Percentiles rank a stretch among this genome's conserved stretches.
These are phyloP conservation scores for Laticauda colubrina DNA, from an alignment of 2,113 vertebrate species.

Conservation along the genomic window DNA sequence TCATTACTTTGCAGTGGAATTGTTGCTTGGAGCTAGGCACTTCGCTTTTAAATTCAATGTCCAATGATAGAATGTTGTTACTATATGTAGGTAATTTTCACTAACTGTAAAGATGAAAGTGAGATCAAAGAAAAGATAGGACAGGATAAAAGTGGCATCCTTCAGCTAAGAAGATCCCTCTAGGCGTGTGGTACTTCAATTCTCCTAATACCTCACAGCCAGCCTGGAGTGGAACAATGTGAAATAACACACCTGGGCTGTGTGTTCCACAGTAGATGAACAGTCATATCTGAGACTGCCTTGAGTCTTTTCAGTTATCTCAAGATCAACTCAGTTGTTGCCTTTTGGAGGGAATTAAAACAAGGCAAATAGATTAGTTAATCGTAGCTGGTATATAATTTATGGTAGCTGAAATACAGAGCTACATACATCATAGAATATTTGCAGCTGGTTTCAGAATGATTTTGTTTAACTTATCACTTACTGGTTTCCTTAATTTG, in stretches of 20 bases:
- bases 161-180: background rate
- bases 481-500: background rate
- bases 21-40: background rate
- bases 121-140: background rate
- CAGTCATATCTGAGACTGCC: background rate
- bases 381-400: background rate
- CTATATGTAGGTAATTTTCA: background rate
- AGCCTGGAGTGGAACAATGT: background rate
- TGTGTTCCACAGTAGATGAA: background rate
- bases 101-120: background rate
- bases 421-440: background rate
- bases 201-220: background rate
- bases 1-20: background rate
- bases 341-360: constrained; percentile 24
- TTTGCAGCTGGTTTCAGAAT: background rate
- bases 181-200: background rate
- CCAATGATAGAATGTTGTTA: background rate
- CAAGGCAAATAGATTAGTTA: constrained; percentile 15
- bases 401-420: constrained; percentile 20
- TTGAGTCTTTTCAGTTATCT: background rate
- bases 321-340: background rate
- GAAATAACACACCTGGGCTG: background rate
- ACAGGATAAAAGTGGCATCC: background rate
- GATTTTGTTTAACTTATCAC: background rate
- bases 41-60: background rate